These are phyloP conservation scores for Sebastes umbrosus DNA, from an alignment of 2,797 vertebrate genomes.

Conservation along the genomic window DNA sequence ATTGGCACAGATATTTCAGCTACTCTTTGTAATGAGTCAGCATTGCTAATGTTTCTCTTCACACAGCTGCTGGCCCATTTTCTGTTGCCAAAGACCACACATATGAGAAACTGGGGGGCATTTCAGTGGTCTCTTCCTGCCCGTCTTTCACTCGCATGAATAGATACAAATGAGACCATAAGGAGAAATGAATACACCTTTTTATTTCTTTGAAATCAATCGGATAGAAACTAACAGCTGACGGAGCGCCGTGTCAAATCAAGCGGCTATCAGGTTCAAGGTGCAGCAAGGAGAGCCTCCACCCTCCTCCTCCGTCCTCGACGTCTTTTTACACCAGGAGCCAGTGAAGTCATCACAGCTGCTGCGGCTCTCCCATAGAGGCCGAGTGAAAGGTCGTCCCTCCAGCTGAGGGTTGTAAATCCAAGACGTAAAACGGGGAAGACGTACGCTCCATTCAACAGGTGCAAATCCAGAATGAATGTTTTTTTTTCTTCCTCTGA, in stretches of 20 bases:
- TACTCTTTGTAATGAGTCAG: slow-evolving; percentile 67
- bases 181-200: slow-evolving; percentile 47
- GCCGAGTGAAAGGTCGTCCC: slow-evolving; percentile 70
- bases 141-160: slow-evolving; percentile 58
- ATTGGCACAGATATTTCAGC: slow-evolving; percentile 48
- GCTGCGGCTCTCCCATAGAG: slow-evolving; percentile 62
- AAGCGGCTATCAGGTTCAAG: slow-evolving; percentile 68
- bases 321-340: slow-evolving; percentile 55
- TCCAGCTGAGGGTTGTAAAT: slow-evolving; percentile 83
- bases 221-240: slow-evolving; percentile 69
- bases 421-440: slow-evolving; percentile 73
- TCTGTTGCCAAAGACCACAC: slow-evolving; percentile 66
- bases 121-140: slow-evolving; percentile 65
- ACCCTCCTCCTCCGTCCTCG: neutral
- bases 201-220: slow-evolving; percentile 49
- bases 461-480: slow-evolving; percentile 77
- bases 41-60: slow-evolving; percentile 61
- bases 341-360: slow-evolving; percentile 77
- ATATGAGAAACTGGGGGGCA: slow-evolving; percentile 49
- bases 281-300: slow-evolving; percentile 28
- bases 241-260: slow-evolving; percentile 58
- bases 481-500: slow-evolving; percentile 5
- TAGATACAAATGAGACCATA: slow-evolving; percentile 46
- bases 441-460: slow-evolving; percentile 76
- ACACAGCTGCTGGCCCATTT: slow-evolving; percentile 64